Base-by-base conservation (phyloP, 2,888 invertebrate genomes). In the Baccha elongata region DNA sequence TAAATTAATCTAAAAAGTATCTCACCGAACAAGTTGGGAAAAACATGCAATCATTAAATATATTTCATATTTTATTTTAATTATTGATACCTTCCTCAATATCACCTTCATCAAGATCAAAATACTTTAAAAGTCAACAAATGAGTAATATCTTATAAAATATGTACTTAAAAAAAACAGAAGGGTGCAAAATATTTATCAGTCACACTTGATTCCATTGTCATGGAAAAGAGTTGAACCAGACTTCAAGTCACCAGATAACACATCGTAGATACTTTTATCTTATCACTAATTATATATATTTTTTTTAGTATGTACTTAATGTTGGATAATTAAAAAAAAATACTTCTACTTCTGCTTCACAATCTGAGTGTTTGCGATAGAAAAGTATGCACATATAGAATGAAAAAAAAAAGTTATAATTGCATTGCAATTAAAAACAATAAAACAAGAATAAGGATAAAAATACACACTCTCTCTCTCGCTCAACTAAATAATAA, bases 241-340 rank as follows among this genome's bases (percentile, higher is more conserved):
- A 81, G 81, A 81, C 81, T 81, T 62, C 32, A 71, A 72, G 81
- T 76, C 81, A 72, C 81, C 81, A 76, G 81, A 81, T 81, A 81
- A 67, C 52, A 65, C 44, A 50, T 64, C 21, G 29, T 7, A 71
- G 53, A 75, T 60, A 75, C 52, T 68, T 73, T 15, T 64, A 37
- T 52, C 60, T 52, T 69, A 60, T 60, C 60, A 10, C 6, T 11
- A 0, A 26, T 23, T 50, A 26, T 26, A 1, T 48, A 21, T 48
- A 6, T 53, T 44, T 17, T 46, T 55, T 7, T 55, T 58, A 48
- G 4, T 32, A 10, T 48, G 8, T 13, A 11, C 1, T 37, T 48
- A n/a, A 1, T 35, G 17, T 17, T 8, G 17, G 60, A 60, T 58
- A 58, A 42, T 58, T 58, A 40, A 40, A 58, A 58, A 58, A 58